Evolutionary conservation across 1,140 invertebrate genomes (phyloP).

Genomic region (Zaprionus ghesquierei): DNA sequence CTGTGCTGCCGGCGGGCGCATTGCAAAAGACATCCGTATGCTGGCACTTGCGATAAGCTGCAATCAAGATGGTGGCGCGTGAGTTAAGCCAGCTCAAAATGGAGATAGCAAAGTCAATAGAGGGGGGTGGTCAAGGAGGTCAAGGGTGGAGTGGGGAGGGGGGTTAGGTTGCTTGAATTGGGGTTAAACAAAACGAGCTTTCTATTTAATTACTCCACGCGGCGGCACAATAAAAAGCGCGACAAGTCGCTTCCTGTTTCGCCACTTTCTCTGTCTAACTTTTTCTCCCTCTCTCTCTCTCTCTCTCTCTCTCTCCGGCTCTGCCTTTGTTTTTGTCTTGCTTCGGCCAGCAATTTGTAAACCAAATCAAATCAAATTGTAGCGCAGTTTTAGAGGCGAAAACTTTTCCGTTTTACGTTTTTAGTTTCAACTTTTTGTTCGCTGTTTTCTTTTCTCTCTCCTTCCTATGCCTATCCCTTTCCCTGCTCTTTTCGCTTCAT

Average conservation of each 20-base stretch:
- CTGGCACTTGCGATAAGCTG: conserved; percentile 94
- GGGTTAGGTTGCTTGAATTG: background rate
- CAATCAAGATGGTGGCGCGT: background rate
- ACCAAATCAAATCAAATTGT: conserved; percentile 30
- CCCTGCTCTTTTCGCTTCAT: background rate
- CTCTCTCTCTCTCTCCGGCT: background rate
- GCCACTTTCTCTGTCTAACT: background rate
- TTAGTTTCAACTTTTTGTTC: background rate
- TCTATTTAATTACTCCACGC: conserved; percentile 28
- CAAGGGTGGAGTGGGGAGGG: background rate
- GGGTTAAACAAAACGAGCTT: conserved; percentile 6
- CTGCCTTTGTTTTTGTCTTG: background rate
- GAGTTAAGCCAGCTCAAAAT: background rate
- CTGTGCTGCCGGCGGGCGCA: conserved; percentile 82
- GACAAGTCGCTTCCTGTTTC: background rate
- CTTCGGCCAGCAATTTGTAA: conserved; percentile 14
- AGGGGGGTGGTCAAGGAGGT: no score
- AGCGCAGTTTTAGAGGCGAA: background rate
- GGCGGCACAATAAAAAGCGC: conserved; percentile 5
- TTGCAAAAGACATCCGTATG: conserved; percentile 92
- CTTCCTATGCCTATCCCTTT: no score
- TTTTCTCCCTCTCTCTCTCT: background rate
- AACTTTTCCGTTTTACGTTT: background rate
- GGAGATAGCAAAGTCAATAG: no score
- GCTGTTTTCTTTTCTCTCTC: background rate